Base-by-base conservation (phyloP, 2,113 vertebrate genomes). In the Deroptyus accipitrinus region DNA sequence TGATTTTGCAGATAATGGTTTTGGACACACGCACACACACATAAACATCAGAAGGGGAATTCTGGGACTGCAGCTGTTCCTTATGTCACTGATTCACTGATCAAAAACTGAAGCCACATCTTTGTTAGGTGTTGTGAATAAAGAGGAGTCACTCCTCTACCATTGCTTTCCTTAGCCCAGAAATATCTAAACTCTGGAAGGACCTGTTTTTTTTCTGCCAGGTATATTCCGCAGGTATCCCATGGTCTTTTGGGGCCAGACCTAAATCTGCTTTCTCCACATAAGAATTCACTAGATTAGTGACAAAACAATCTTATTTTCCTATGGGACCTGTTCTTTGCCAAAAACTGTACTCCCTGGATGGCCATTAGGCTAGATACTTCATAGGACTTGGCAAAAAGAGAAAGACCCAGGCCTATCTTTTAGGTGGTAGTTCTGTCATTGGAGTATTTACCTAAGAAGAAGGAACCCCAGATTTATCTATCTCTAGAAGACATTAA, bases 251-350 rank as follows among this genome's bases (percentile, higher is more conserved):
- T 63, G 22, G 37, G 33, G 4, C 20, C 39, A 28, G 27, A 57
- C 3, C 9, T 90, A 68, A 77, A 83, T 54, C 31, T 42, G 49
- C 24, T 86, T 28, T 61, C 17, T 10, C 68, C 27, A 22, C 35
- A 69, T 44, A 8, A 74, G 59, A 69, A 52, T 7, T 74, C 25
- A 14, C 33, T 14, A 41, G 23, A 6, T 27, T n/a, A 88, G 46
- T 0, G 4, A 88, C 8, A 83, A 62, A 86, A 25, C 3, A 24
- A 13, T 48, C 41, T 57, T 73, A 11, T 62, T 75, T 91, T 83
- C 18, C 37, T 20, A 3, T 51, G 55, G 51, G 35, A 51, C 22
- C 4, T 0, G 0, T 66, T 61, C 44, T 57, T 37, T 9, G 8
- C 10, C 2, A 4, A 67, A 35, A 75, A 19, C 6, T 16, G 12